Conservation (phyloP, 2,888 invertebrate genomes). For the Palloptera scutellata region DNA sequence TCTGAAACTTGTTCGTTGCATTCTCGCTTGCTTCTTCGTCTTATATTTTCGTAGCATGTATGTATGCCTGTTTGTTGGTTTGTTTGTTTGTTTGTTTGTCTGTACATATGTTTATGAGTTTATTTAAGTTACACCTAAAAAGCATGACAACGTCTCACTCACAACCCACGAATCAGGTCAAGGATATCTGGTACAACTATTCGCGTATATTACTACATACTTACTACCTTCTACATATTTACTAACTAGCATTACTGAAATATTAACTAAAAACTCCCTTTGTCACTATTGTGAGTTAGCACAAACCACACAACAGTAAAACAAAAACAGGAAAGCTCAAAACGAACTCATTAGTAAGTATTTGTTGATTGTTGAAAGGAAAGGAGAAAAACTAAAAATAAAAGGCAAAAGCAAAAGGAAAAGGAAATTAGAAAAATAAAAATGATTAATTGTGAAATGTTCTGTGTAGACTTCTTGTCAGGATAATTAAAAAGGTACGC, state of each 20-base stretch:
- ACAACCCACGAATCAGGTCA: slow-evolving; percentile 44
- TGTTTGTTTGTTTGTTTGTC: too few species aligned
- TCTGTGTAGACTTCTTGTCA: too few species aligned
- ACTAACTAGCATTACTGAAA: too few species aligned
- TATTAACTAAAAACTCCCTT: too few species aligned
- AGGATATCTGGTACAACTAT: slow-evolving; percentile 38
- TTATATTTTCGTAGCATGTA: not conserved
- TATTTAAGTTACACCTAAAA: not conserved
- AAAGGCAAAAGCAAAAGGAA: not conserved
- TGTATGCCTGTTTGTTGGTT: too few species aligned
- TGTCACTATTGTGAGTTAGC: not conserved
- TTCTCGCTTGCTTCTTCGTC: too few species aligned
- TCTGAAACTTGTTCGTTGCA: not conserved
- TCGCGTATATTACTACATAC: too few species aligned
- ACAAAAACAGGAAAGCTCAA: not conserved
- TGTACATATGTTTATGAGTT: too few species aligned
- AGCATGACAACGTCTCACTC: slow-evolving; percentile 40
- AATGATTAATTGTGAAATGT: not conserved
- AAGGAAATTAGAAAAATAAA: not conserved
- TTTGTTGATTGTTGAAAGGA: not conserved
- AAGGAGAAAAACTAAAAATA: not conserved
- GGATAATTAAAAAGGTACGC: too few species aligned
- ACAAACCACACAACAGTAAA: not conserved
- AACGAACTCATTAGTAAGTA: not conserved
- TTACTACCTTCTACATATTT: too few species aligned